Evolutionary conservation across 2,888 invertebrate species (phyloP), one percentile per base, ranked within the genome.

Genomic region (Cerceris rybyensis): DNA sequence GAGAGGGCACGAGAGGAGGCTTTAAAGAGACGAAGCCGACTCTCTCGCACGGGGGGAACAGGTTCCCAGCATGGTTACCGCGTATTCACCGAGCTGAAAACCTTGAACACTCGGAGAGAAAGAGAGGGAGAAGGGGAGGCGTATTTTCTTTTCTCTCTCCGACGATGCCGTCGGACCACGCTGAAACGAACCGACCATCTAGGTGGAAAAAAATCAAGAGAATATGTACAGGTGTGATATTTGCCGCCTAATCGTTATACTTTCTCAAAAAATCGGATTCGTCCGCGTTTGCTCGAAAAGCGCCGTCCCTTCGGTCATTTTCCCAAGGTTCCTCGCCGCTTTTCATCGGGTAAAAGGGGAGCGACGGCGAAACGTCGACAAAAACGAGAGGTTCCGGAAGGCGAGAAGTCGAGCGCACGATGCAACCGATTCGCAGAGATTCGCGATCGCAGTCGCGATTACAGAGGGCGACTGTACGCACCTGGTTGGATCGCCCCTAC

Each of bases 81-180:
- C 86, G 89, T 91, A 91, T 90, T 91, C 91, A 90, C 89, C 90
- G 88, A 90, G 89, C 90, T 90, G 90, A 90, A 91, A 91, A 91
- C 91, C 90, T 91, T 83, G 81, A 79, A 75, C 78, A 68, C 9
- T 11, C 0, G 42, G 8, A 4, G 46, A 1, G 8, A 4, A 6
- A 1, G 11, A 46, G 11, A 46, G 46, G 46, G 46, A 11, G 11
- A 28, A 28, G 28, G 28, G 28, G 28, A 28, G 28, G 4, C 28
- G 28, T 28, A 28, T 28, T 28, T 28, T 28, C 28, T 28, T 28
- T 28, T 28, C 28, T 28, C 28, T 28, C 28, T 28, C 28, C 28
- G 28, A 28, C 28, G 28, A 28, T 28, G 28, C 28, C 28, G 28
- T 28, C 28, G 28, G n/a, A n/a, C n/a, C 28, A 28, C 28, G 4